Base-by-base conservation (phyloP, 2,797 vertebrate species). In the Acestrorhynchus altus region DNA sequence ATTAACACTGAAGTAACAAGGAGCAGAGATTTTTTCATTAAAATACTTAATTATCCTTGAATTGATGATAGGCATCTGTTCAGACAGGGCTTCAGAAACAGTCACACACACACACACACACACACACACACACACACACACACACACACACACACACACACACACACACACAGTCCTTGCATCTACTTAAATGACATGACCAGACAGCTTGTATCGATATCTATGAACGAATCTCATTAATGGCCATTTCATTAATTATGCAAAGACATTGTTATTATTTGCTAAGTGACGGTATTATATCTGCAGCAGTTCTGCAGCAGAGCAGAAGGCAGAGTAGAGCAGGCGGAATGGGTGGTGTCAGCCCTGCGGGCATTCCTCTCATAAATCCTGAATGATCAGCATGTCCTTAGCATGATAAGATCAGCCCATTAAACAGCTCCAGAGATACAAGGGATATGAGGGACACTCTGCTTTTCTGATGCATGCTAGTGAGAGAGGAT, bases 31-130 rank as follows among this genome's bases (percentile, higher is more conserved):
- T 63, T 67, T 63, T 64, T 66, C 52, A 76, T 80, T 80, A 72
- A 76, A 76, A 66, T 49, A 49, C 51, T 72, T 77, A 72, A 81
- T 72, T 73, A 52, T 54, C 74, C 74, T 24, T 77, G 35, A 77
- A 76, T 35, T 60, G 11, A 64, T 39, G 28, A 57, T 52, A 57
- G 28, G 39, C 74, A 74, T 81, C 79, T 72, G 68, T 76, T 76
- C 49, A 77, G n/a, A 78, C 57, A 4, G 39, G 42, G 2, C 4
- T 63, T 40, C 39, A 63, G 40, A 63, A 20, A 54, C 4, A 18
- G 1, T 11, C 8, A 26, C 8, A 60, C 4, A 42, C 35, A 60
- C 49, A 57, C 22, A 8, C 13, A 16, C 49, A 52, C 49, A 20
- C 49, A 54, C 51, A 54, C 56, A 57, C 56, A 24, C 52, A 24